Evolutionary conservation across 2,797 vertebrate genomes (phyloP).

Genomic region (Halcyon leucocephala): DNA sequence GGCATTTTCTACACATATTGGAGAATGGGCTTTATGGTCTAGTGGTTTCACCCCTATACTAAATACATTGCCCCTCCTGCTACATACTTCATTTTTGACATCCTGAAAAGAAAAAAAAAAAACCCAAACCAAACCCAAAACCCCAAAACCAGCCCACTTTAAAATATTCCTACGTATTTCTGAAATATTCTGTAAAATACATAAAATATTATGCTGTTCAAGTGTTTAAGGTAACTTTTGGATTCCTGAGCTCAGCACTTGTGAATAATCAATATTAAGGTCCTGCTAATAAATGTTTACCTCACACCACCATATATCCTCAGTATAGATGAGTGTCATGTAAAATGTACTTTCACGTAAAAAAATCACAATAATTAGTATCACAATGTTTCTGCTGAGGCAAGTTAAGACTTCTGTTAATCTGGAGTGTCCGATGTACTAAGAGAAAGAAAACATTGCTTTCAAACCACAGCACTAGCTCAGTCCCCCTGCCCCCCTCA

Average conservation of each 20-base stretch:
- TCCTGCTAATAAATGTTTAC: background rate
- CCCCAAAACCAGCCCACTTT: too few species aligned
- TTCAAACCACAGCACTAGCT: background rate
- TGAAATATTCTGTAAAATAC: background rate
- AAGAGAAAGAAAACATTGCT: background rate
- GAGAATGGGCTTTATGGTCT: background rate
- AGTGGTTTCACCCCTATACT: background rate
- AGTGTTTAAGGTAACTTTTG: background rate
- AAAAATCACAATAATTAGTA: background rate
- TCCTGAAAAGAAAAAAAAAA: background rate
- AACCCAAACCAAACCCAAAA: background rate
- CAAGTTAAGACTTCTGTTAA: background rate
- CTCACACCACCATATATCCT: background rate
- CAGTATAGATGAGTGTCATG: background rate
- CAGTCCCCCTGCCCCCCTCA: background rate
- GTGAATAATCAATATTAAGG: background rate
- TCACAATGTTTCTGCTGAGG: background rate
- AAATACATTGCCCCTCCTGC: background rate
- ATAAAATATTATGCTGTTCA: background rate
- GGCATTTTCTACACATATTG: background rate
- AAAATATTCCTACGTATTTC: background rate
- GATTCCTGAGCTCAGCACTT: background rate
- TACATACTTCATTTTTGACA: background rate
- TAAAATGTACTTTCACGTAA: background rate
- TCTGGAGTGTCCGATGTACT: background rate